Evolutionary conservation across 2,888 invertebrate species (phyloP).

Genomic region (Anodontia alba): DNA sequence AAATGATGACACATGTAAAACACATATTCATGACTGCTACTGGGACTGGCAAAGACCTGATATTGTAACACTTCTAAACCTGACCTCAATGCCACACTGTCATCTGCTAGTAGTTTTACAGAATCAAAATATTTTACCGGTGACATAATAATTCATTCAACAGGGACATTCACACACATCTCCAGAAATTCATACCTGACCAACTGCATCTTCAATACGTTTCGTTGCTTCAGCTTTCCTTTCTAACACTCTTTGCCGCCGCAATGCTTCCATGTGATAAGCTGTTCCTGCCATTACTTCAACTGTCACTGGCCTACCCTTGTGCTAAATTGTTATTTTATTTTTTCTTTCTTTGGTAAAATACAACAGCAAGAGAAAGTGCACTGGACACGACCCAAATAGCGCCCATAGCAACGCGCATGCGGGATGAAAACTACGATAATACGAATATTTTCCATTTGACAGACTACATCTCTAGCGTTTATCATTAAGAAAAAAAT

Average conservation of each 20-base stretch:
- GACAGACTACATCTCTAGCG: too few species aligned
- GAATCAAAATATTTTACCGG: too few species aligned
- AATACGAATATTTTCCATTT: too few species aligned
- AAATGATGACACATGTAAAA: too few species aligned
- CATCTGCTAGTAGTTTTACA: too few species aligned
- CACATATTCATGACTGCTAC: too few species aligned
- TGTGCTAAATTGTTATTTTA: background rate
- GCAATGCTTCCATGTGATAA: constrained; percentile 76
- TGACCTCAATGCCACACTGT: too few species aligned
- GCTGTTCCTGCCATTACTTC: constrained; percentile 66
- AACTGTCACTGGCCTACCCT: background rate
- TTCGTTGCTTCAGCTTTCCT: constrained; percentile 67
- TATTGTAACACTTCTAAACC: too few species aligned
- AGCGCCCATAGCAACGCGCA: constrained; percentile 54
- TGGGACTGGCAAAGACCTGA: too few species aligned
- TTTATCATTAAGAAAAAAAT: too few species aligned
- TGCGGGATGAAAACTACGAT: constrained; percentile 27
- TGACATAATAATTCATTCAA: too few species aligned
- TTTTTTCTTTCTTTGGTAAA: constrained; percentile 3
- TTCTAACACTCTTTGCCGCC: constrained; percentile 69
- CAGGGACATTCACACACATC: too few species aligned
- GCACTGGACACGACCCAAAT: background rate
- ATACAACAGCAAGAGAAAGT: constrained; percentile 34
- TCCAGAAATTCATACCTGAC: constrained; percentile 28
- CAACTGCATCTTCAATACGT: constrained; percentile 39